phyloP scores from a whole-genome alignment of 2,888 invertebrate genomes.

The Gandaritis pyraliata region DNA sequence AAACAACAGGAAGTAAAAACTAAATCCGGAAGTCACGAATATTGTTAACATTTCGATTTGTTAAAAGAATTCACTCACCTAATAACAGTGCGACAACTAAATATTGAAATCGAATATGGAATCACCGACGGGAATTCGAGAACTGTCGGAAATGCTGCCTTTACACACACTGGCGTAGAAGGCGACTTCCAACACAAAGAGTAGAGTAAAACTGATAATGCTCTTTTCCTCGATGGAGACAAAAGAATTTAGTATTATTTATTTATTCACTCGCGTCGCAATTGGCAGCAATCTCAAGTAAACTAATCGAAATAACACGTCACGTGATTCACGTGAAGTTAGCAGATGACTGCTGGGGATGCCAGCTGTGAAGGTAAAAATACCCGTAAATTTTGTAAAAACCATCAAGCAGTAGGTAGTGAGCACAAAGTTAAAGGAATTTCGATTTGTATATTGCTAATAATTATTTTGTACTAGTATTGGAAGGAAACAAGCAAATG shows the following conservation, averaged over 20 bases:
- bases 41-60: slow-evolving; percentile 19
- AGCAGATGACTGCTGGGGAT: slow-evolving; percentile 48
- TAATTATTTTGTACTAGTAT: too few relatives aligned
- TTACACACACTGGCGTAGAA: slow-evolving; percentile 85
- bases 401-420: too few relatives aligned
- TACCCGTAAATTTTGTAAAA: slow-evolving; percentile 29
- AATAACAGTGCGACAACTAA: slow-evolving; percentile 46
- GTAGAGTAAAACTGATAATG: slow-evolving; percentile 57
- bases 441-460: too few relatives aligned
- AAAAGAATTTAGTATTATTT: slow-evolving; percentile 42
- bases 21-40: slow-evolving; percentile 16
- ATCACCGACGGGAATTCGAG: slow-evolving; percentile 34
- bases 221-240: slow-evolving; percentile 46
- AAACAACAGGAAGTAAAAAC: not conserved
- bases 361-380: slow-evolving; percentile 43
- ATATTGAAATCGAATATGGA: slow-evolving; percentile 24
- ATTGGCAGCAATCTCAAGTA: slow-evolving; percentile 58
- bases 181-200: slow-evolving; percentile 73
- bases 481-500: too few relatives aligned
- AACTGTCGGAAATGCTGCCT: slow-evolving; percentile 75
- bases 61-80: slow-evolving; percentile 52
- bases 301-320: slow-evolving; percentile 50
- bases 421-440: too few relatives aligned
- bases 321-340: slow-evolving; percentile 64
- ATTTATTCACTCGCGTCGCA: slow-evolving; percentile 56